phyloP scores from a whole-genome alignment of 2,113 vertebrate species.

The Coreoperca whiteheadi region DNA sequence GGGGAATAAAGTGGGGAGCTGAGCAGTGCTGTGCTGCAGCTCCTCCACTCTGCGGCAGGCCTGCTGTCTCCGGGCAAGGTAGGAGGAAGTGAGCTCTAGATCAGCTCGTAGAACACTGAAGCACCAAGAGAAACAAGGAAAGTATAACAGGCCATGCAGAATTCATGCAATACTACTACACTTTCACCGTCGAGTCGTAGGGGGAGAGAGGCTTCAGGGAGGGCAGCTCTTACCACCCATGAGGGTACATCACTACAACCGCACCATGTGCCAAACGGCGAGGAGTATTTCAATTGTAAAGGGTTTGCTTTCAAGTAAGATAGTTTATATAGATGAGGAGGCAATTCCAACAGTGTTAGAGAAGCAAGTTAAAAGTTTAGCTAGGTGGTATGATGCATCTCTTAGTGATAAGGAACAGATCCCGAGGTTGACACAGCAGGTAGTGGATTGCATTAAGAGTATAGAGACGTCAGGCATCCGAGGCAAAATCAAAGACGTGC shows the following conservation, averaged over 20 bases:
- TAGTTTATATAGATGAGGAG: background rate
- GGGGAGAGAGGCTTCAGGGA: background rate
- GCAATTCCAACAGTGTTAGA: background rate
- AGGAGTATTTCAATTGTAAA: background rate
- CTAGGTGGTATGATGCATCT: background rate
- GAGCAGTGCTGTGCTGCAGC: constrained; percentile 39
- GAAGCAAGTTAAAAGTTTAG: background rate
- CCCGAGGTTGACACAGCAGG: background rate
- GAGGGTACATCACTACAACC: too few relatives aligned
- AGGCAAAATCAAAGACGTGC: background rate
- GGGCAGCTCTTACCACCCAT: background rate
- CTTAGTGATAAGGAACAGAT: background rate
- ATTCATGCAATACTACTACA: background rate
- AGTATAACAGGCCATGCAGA: background rate
- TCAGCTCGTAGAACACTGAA: constrained; percentile 31
- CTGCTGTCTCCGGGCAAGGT: constrained; percentile 22
- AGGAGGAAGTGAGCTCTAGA: constrained; percentile 22
- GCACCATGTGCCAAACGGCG: too few relatives aligned
- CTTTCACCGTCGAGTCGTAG: background rate
- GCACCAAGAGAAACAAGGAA: constrained; percentile 5
- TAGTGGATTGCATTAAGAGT: background rate
- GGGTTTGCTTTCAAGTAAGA: background rate
- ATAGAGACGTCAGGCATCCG: background rate
- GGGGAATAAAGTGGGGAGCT: constrained; percentile 41
- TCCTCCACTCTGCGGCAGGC: constrained; percentile 20